Percentiles rank a stretch among this genome's conserved stretches.
phyloP scores from a whole-genome alignment of 2,888 invertebrate species.

The Anoplius nigerrimus region DNA sequence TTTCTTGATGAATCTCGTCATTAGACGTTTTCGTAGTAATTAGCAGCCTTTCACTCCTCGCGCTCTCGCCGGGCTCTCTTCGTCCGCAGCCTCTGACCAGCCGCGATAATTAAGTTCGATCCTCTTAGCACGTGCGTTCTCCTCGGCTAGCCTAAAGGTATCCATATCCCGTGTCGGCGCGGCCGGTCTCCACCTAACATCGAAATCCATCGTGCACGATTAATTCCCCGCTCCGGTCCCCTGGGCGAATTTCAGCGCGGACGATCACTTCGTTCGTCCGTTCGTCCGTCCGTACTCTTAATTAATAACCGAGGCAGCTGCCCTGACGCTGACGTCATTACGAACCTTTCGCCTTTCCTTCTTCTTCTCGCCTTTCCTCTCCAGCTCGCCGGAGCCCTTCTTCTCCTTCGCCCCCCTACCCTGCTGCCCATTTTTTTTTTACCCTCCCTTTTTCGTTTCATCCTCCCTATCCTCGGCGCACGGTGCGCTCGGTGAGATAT shows the following conservation, averaged over 20 bases:
- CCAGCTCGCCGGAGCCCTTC: constrained; percentile 1
- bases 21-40: constrained; percentile 60
- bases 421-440: not conserved
- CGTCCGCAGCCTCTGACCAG: constrained; percentile 32
- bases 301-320: constrained; percentile 74
- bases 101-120: constrained; percentile 64
- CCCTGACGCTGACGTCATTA: constrained; percentile 69
- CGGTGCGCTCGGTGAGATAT: constrained; percentile 63
- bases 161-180: constrained; percentile 50
- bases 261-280: constrained; percentile 29
- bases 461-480: constrained; percentile 21
- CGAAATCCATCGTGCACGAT: constrained; percentile 65
- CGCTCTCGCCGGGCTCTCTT: constrained; percentile 18
- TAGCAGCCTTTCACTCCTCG: constrained; percentile 42
- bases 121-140: constrained; percentile 52
- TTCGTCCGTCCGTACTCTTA: constrained; percentile 61
- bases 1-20: constrained; percentile 67
- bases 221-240: constrained; percentile 64
- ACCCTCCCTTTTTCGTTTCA: constrained; percentile 6
- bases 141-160: constrained; percentile 58
- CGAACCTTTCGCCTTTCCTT: constrained; percentile 59
- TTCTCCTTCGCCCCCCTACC: not conserved
- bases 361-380: constrained; percentile 33
- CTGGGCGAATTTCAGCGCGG: constrained; percentile 64
- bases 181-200: constrained; percentile 39